Base-by-base conservation (phyloP, 1,140 invertebrate species). In the Listronotus bonariensis region DNA sequence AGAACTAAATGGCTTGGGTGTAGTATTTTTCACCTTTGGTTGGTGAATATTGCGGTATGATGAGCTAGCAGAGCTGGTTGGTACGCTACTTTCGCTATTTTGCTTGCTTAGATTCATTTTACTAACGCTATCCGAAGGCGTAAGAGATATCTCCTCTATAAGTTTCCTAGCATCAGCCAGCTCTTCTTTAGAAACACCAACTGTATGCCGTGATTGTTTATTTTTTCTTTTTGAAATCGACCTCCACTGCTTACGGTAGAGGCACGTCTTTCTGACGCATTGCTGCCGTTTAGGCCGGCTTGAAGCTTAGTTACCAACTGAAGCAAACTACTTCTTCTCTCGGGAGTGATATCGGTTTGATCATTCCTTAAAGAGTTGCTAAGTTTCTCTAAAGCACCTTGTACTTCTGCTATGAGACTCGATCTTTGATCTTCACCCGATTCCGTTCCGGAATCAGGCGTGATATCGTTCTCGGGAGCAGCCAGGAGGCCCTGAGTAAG, bases 121-220 rank as follows among this genome's bases (percentile, higher is more conserved):
- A 49, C 42, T 53, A 9, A 14, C 10, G 41, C 63, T 57, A 42
- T 67, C 60, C 40, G 78, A 75, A 69, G 79, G 71, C 26, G 60
- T 53, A 12, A 86, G 72, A 7, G 82, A 80, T 72, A 87, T 85
- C 65, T 89, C 83, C 70, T 90, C 86, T 41, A 92, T 82, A 72
- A 90, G 85, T 53, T 86, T 84, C 43, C 91, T 82, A 0, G 91
- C 91, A 65, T 87, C 84, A 0, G 86, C 89, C 20, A 93, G 77
- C 69, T 93, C 91, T 74, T 92, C 90, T 1, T 83, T 81, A 4
- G 88, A 91, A 1, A 93, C 91, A 14, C 89, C 91, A 4, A 93
- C 89, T 0, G 91, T 93, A 72, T 93, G 89, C 3, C 91, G 81
- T 34, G 85, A 84, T 32, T 82, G 81, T 36, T 85, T 81, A 57